Conservation (phyloP, 2,113 vertebrate genomes). For the Zosterops lateralis region DNA sequence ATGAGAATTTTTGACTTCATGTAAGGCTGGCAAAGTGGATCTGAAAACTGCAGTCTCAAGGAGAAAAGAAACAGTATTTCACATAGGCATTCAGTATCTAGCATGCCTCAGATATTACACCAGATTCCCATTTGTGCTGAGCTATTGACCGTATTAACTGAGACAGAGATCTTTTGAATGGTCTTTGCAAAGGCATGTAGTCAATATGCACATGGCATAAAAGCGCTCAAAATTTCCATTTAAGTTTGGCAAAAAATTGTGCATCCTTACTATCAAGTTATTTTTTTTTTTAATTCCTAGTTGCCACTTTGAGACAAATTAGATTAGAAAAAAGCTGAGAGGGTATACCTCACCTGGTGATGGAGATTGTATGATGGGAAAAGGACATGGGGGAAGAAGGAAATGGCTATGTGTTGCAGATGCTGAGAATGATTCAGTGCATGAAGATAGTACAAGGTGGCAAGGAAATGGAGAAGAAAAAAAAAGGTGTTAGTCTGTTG, state of each 20-base stretch:
- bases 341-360: not conserved
- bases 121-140: not conserved
- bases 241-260: not conserved
- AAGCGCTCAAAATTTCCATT: not conserved
- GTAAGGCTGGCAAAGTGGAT: not conserved
- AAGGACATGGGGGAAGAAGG: not conserved
- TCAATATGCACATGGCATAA: not conserved
- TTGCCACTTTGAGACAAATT: not conserved
- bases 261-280: not conserved
- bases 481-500: not conserved
- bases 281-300: not conserved
- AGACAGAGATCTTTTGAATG: not conserved
- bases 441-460: not conserved
- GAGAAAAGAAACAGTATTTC: not conserved
- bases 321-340: not conserved
- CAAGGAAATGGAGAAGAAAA: not conserved
- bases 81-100: not conserved
- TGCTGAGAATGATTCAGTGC: not conserved
- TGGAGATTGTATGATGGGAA: not conserved
- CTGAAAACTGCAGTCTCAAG: not conserved
- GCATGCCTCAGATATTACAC: not conserved
- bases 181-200: not conserved
- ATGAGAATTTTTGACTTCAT: not conserved
- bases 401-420: not conserved
- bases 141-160: not conserved